Percentiles rank a stretch among this genome's conserved stretches.
Conservation (phyloP, 2,113 vertebrate species). For the Sturnus vulgaris region DNA sequence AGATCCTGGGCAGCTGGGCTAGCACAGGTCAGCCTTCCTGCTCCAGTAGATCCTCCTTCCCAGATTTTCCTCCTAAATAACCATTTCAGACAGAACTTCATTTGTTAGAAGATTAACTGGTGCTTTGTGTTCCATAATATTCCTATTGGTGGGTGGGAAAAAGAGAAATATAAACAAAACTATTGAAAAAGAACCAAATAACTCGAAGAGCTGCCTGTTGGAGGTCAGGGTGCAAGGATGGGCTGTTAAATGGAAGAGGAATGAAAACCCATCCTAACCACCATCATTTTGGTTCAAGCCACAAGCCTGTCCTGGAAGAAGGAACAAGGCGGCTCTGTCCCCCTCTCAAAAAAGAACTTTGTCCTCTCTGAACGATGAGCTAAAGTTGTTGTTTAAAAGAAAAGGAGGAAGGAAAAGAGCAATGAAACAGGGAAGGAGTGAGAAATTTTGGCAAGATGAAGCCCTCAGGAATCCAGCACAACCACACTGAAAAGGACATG, state of each 20-base stretch:
- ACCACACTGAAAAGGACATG: rapidly evolving
- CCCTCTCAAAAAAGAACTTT: neutral
- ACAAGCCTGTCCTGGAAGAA: neutral
- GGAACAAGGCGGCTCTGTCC: neutral
- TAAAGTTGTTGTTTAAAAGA: neutral
- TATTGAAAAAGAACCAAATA: neutral
- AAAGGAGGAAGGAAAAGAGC: neutral
- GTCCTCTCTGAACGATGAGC: neutral
- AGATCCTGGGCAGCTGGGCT: neutral
- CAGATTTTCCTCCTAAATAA: neutral
- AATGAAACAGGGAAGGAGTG: neutral
- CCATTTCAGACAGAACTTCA: neutral
- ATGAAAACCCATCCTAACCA: neutral
- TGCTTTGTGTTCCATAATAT: neutral
- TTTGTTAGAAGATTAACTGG: neutral
- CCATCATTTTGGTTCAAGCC: rapidly evolving
- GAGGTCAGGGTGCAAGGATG: neutral
- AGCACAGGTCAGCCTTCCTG: neutral
- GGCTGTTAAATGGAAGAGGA: neutral
- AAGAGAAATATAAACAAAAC: neutral
- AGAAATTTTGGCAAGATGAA: neutral
- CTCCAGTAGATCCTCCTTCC: neutral
- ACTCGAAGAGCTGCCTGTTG: neutral
- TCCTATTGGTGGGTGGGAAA: neutral
- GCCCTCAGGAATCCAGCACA: neutral